A percentile compares a stretch with the other conserved stretches of the same genome.
Evolutionary conservation across 2,113 vertebrate species (phyloP).

Genomic region (Chlorodrepanis virens): DNA sequence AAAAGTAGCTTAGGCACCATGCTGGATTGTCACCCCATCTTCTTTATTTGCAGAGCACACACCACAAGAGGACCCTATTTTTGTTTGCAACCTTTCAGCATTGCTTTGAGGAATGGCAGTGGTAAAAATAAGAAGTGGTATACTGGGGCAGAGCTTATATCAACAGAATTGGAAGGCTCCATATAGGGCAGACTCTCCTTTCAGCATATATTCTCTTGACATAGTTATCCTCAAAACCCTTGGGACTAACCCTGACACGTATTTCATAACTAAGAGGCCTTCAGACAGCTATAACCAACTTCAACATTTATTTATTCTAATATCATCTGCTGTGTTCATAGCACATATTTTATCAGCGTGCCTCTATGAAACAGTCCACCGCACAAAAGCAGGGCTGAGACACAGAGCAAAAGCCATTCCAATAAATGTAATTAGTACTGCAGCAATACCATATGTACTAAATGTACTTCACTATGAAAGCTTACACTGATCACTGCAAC

Average conservation of each 20-base stretch:
- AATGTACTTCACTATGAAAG: slow-evolving; percentile 37
- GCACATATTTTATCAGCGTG: neutral
- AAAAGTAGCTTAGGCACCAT: neutral
- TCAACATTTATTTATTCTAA: slow-evolving; percentile 54
- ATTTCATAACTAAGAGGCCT: slow-evolving; percentile 54
- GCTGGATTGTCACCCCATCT: neutral
- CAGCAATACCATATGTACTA: neutral
- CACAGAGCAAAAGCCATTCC: neutral
- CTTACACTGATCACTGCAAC: slow-evolving; percentile 47
- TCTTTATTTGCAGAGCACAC: neutral
- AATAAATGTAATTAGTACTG: slow-evolving; percentile 46
- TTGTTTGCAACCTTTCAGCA: neutral
- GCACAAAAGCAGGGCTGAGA: slow-evolving; percentile 25
- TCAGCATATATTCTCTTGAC: neutral
- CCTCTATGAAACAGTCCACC: neutral
- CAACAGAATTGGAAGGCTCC: neutral
- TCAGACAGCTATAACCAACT: slow-evolving; percentile 55
- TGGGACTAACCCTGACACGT: neutral
- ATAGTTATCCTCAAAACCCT: slow-evolving; percentile 24
- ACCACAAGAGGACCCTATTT: neutral
- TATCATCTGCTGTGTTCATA: neutral
- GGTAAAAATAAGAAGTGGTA: neutral
- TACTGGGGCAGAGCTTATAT: neutral
- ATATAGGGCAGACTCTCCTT: neutral
- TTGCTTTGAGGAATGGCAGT: neutral